phyloP scores from a whole-genome alignment of 2,888 invertebrate species.

The Nysson spinosus region DNA sequence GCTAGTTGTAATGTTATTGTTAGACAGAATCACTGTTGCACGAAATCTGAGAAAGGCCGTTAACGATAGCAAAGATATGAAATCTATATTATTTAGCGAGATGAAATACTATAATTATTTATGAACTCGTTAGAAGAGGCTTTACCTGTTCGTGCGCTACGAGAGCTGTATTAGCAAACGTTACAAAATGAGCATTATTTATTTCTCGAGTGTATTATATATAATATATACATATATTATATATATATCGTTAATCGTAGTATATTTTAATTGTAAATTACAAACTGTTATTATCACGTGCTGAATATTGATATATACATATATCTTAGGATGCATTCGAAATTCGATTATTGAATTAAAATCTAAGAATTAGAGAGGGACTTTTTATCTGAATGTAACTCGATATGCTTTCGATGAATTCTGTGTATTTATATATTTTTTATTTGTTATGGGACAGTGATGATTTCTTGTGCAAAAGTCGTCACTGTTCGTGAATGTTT shows the following conservation, averaged over 20 bases:
- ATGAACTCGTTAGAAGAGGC: neutral
- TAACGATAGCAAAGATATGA: too few relatives aligned
- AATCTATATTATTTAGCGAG: too few relatives aligned
- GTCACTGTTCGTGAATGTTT: slow-evolving; percentile 22
- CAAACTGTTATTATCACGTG: slow-evolving; percentile 53
- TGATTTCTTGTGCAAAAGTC: slow-evolving; percentile 46
- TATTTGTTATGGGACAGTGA: slow-evolving; percentile 27
- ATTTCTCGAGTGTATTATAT: slow-evolving; percentile 61
- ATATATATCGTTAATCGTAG: slow-evolving; percentile 55
- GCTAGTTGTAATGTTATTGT: too few relatives aligned
- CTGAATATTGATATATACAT: slow-evolving; percentile 35
- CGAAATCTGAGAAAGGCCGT: too few relatives aligned
- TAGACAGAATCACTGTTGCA: too few relatives aligned
- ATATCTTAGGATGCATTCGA: slow-evolving; percentile 12
- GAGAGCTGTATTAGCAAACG: slow-evolving; percentile 50
- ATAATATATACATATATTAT: slow-evolving; percentile 56
- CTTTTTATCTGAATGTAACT: too few relatives aligned
- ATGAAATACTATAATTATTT: neutral
- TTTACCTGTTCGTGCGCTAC: slow-evolving; percentile 34
- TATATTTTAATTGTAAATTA: slow-evolving; percentile 47
- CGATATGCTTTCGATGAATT: too few relatives aligned
- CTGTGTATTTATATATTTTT: too few relatives aligned
- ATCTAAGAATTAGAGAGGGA: too few relatives aligned
- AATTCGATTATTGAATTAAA: slow-evolving; percentile 10
- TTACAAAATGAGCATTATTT: slow-evolving; percentile 58